Base-by-base conservation (phyloP, 1,140 invertebrate species). In the Drosophila lini region DNA sequence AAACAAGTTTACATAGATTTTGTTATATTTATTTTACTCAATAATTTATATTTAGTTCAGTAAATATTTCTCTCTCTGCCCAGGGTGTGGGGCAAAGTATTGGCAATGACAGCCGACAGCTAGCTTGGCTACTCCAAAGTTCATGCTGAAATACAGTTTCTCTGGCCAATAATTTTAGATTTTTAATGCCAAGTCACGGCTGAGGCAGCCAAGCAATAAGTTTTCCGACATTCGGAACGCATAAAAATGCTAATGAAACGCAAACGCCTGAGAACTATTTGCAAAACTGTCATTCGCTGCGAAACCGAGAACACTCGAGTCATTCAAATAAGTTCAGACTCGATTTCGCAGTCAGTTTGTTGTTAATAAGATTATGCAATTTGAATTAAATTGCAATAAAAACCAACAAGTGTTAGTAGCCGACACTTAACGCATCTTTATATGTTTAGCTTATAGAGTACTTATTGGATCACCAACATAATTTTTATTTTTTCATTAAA, bases 181-280 rank as follows among this genome's bases (percentile, higher is more conserved):
- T 44, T 76, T 74, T 73, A 76, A 67, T 82, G 82, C 65, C 82
- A 53, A 86, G 78, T 85, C 82, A 85, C 62, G 79, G 70, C 50
- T 69, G 47, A 70, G 34, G 45, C 76, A 71, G 50, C 47, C 60
- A 74, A 45, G 57, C 67, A 78, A 50, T 77, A 76, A 64, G 44
- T 69, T 69, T 47, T 68, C 60, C 19, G 28, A 25, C 79, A 63
- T 47, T 78, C 68, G 71, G 34, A 82, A 69, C 80, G 58, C 65
- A 76, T 79, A 68, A 69, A 78, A 82, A 79, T 88, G 80, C 67
- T 64, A 86, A 83, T 80, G 44, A 71, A 76, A 44, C 15, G 31
- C 50, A 36, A 53, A 36, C 32, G 50, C 32, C 60, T 65, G 45
- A 59, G 71, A 76, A 75, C 71, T 75, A 70, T 70, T 75, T 16